Percentiles rank a stretch among this genome's conserved stretches.
Conservation (phyloP, 2,113 vertebrate genomes). For the Desmodus rotundus region DNA sequence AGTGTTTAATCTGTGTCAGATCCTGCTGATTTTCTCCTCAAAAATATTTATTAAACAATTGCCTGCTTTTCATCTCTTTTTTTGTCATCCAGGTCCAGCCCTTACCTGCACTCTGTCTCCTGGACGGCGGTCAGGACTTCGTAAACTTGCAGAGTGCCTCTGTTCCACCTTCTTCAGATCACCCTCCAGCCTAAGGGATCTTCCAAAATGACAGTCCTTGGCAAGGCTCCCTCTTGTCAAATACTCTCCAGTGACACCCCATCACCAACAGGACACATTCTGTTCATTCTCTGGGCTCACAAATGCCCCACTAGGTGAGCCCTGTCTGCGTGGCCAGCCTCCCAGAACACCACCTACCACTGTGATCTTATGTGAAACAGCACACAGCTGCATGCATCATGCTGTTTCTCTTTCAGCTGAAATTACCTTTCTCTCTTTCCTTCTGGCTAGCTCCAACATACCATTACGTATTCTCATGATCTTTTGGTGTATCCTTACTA, state of each 20-base stretch:
- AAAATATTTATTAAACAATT: not conserved
- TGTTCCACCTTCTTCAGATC: not conserved
- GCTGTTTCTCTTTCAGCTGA: not conserved
- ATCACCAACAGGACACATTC: not conserved
- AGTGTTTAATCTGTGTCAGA: not conserved
- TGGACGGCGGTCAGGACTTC: not conserved
- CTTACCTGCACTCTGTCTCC: not conserved
- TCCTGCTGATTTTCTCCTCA: not conserved
- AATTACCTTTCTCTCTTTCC: not conserved
- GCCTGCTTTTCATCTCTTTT: not conserved
- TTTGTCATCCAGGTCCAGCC: not conserved
- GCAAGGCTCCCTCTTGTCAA: not conserved
- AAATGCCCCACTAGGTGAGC: fast-evolving
- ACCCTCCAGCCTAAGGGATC: not conserved
- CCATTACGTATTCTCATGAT: fast-evolving
- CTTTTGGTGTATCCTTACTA: not conserved
- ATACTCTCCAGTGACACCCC: no score
- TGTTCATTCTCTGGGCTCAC: not conserved
- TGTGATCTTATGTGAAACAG: not conserved
- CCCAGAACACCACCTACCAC: no score
- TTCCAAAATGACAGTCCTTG: not conserved
- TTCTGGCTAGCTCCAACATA: not conserved
- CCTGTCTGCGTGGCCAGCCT: not conserved
- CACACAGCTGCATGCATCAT: fast-evolving
- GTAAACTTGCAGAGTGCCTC: not conserved